Conservation (phyloP, 2,797 vertebrate genomes). For the Schizopygopsis malacanthus region DNA sequence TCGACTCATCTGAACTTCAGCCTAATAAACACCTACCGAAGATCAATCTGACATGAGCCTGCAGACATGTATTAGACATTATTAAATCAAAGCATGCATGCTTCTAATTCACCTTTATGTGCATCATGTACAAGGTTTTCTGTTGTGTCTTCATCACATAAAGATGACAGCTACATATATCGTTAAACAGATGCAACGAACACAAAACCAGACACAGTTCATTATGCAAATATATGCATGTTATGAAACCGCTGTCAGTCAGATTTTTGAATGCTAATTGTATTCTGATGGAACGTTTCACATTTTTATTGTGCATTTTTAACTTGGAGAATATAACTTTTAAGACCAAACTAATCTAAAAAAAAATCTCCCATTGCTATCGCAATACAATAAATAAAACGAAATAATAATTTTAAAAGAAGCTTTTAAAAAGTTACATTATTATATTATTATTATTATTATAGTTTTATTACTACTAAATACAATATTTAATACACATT, state of each 20-base stretch:
- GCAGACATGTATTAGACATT: not conserved
- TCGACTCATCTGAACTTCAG: not conserved
- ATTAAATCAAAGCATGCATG: not conserved
- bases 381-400: too few species aligned
- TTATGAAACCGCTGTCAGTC: not conserved
- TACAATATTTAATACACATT: not conserved
- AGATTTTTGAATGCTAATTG: not conserved
- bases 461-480: too few species aligned
- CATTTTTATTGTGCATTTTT: not conserved
- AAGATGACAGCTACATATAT: not conserved
- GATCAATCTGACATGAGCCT: not conserved
- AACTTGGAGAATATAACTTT: too few species aligned
- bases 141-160: not conserved
- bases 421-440: too few species aligned
- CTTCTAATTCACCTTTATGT: not conserved
- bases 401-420: too few species aligned
- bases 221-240: constrained; percentile 19
- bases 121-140: not conserved
- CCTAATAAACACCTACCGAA: not conserved
- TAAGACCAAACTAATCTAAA: too few species aligned
- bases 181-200: not conserved
- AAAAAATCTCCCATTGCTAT: too few species aligned
- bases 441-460: too few species aligned
- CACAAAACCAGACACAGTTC: not conserved
- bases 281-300: not conserved